phyloP scores from a whole-genome alignment of 37 sponge, comb jelly and placozoan species.

The Oopsacas minuta region DNA sequence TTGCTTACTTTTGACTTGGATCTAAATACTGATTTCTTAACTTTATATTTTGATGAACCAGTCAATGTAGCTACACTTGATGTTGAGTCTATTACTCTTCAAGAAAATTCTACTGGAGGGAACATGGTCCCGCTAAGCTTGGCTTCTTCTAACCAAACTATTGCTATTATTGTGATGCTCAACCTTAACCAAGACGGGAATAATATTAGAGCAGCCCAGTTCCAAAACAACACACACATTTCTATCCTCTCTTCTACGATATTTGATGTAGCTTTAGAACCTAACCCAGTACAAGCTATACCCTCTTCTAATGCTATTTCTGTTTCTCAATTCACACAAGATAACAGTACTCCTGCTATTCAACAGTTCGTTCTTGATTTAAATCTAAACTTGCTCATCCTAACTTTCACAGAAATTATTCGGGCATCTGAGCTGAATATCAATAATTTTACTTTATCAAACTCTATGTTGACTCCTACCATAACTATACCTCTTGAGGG shows the following conservation, averaged over 20 bases:
- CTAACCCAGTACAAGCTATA: constrained; percentile 46
- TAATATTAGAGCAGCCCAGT: background rate
- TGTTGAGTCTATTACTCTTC: constrained; percentile 33
- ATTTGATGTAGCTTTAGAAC: constrained; percentile 37
- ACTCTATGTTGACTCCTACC: background rate
- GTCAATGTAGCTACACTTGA: constrained; percentile 26
- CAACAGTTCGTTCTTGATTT: constrained; percentile 42
- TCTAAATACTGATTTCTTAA: constrained; percentile 18
- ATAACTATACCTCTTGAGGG: background rate
- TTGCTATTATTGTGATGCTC: background rate
- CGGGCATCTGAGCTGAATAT: constrained; percentile 14
- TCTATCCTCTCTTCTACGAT: constrained; percentile 35
- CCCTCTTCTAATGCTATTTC: constrained; percentile 34
- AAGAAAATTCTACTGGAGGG: constrained; percentile 8
- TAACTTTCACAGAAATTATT: constrained; percentile 61
- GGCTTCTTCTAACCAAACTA: background rate
- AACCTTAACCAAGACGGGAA: constrained; percentile 1
- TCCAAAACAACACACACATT: constrained; percentile 38
- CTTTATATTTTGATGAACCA: constrained; percentile 43
- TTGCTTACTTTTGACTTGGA: constrained; percentile 44
- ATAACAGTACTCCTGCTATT: constrained; percentile 39
- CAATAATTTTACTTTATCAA: background rate
- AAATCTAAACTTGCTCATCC: constrained; percentile 31
- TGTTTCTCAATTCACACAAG: constrained; percentile 43
- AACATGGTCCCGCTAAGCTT: background rate